phyloP scores from a whole-genome alignment of 1,140 invertebrate species.

The Drosophila albomicans region DNA sequence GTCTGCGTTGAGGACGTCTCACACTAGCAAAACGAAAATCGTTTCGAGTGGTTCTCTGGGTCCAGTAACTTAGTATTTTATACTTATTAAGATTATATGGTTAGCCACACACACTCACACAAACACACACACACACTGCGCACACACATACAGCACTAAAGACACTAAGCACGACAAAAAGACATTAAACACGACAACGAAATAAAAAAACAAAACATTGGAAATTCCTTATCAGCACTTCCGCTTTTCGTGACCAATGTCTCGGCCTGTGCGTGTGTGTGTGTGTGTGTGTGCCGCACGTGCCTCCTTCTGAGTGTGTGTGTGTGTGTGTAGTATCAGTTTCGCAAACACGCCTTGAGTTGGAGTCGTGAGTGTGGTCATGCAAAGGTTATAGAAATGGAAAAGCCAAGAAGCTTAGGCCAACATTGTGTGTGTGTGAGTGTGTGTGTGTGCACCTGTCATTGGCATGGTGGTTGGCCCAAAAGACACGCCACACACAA shows the following conservation, averaged over 20 bases:
- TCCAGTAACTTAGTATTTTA: slow-evolving; percentile 69
- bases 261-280: slow-evolving; percentile 49
- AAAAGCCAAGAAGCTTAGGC: slow-evolving; percentile 62
- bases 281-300: slow-evolving; percentile 22
- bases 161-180: slow-evolving; percentile 85
- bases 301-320: slow-evolving; percentile 17
- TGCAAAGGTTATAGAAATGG: slow-evolving; percentile 81
- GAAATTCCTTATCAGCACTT: slow-evolving; percentile 84
- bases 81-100: slow-evolving; percentile 73
- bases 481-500: slow-evolving; percentile 40
- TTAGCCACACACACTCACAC: slow-evolving; percentile 53
- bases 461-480: slow-evolving; percentile 20
- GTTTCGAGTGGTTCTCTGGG: slow-evolving; percentile 28
- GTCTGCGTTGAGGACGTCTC: slow-evolving; percentile 9
- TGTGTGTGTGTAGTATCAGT: slow-evolving; percentile 63
- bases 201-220: slow-evolving; percentile 81
- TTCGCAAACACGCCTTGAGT: slow-evolving; percentile 58
- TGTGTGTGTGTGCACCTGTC: slow-evolving; percentile 37
- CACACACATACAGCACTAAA: slow-evolving; percentile 59
- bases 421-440: slow-evolving; percentile 27
- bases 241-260: slow-evolving; percentile 85
- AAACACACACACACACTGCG: slow-evolving; percentile 30
- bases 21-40: slow-evolving; percentile 16
- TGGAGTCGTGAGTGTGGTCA: slow-evolving; percentile 43
- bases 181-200: slow-evolving; percentile 85